Conservation (phyloP, 1,140 invertebrate genomes). For the Neodiprion lecontei region DNA sequence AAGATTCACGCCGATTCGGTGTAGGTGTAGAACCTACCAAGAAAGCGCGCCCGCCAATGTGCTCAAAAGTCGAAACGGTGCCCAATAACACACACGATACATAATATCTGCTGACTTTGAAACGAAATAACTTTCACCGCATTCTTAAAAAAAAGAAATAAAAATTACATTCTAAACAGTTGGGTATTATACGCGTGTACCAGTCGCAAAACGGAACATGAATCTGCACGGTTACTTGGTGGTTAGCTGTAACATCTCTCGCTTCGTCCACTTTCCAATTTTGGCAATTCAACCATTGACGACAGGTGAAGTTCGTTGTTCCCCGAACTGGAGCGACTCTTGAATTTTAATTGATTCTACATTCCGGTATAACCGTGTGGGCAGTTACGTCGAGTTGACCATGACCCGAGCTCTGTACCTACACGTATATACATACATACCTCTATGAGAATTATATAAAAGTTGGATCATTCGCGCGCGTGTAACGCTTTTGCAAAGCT, state of each 20-base stretch:
- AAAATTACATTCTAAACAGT: neutral
- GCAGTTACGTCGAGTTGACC: neutral
- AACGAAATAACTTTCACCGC: too few relatives aligned
- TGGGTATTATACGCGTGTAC: neutral
- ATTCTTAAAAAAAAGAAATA: too few relatives aligned
- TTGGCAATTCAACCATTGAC: neutral
- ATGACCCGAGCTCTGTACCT: neutral
- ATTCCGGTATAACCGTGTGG: conserved; percentile 7
- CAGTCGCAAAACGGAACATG: neutral
- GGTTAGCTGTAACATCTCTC: neutral
- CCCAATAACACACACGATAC: neutral
- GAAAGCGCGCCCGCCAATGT: neutral
- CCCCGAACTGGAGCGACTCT: neutral
- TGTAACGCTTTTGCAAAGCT: too few relatives aligned
- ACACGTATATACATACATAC: too few relatives aligned
- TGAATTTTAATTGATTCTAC: conserved; percentile 6
- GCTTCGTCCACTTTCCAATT: neutral
- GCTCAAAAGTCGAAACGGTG: too few relatives aligned
- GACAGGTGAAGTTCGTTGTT: neutral
- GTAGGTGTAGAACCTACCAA: neutral
- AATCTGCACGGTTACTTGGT: neutral
- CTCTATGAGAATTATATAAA: neutral
- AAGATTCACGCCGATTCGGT: neutral
- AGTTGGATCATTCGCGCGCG: neutral
- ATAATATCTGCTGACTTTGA: neutral